phyloP scores from a whole-genome alignment of 2,113 vertebrate species.

The rabbit (Oryctolagus cuniculus) region DNA sequence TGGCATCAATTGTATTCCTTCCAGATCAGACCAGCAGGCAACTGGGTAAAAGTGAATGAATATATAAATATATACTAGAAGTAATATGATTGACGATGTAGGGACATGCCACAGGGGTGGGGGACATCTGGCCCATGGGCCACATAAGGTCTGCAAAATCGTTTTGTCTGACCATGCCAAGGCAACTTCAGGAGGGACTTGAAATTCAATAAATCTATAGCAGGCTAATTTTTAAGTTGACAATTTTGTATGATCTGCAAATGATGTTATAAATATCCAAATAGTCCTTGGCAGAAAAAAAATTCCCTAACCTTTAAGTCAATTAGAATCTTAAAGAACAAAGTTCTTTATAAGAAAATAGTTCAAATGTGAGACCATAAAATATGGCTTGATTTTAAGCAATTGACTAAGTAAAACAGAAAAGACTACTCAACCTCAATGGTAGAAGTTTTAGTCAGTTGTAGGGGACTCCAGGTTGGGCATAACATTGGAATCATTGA shows the following conservation, averaged over 20 bases:
- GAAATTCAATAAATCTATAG: no score
- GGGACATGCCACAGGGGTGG: neutral
- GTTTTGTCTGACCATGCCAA: no score
- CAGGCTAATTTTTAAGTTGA: no score
- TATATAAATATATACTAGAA: neutral
- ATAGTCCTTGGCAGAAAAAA: no score
- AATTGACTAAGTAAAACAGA: neutral
- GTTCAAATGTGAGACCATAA: neutral
- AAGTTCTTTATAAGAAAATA: neutral
- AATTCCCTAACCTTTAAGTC: neutral
- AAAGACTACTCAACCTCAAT: neutral
- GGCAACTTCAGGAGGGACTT: no score
- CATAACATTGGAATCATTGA: neutral
- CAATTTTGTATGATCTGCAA: no score
- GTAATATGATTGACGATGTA: neutral
- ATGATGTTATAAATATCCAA: no score
- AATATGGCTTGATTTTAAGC: neutral
- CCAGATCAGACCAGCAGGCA: neutral
- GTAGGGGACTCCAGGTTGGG: neutral
- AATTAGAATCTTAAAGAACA: neutral
- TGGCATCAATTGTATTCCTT: neutral
- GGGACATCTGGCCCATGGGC: no score
- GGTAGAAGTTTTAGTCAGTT: neutral
- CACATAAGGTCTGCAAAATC: neutral
- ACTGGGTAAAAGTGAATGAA: neutral